Evolutionary conservation across 2,113 vertebrate genomes (phyloP).

Genomic region (Lampris megalopsis): DNA sequence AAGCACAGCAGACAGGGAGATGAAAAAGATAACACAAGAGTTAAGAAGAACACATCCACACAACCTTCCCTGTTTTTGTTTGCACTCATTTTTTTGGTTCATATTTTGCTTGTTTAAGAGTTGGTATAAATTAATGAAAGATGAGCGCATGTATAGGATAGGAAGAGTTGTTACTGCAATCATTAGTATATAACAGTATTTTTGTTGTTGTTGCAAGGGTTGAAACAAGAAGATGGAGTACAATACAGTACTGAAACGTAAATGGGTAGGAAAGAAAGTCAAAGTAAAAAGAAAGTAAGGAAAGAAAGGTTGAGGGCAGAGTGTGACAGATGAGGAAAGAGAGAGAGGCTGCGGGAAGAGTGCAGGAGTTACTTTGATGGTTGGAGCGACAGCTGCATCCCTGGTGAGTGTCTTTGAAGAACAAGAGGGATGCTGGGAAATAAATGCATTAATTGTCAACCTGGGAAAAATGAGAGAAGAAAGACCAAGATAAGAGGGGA

Average conservation of each 20-base stretch:
- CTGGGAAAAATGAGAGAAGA: conserved; percentile 47
- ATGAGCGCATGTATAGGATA: too few species aligned
- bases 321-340: conserved; percentile 1
- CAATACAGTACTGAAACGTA: neutral
- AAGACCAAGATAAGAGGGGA: conserved; percentile 53
- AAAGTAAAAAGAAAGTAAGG: too few species aligned
- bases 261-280: conserved; percentile 8
- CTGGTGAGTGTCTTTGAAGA: conserved; percentile 69
- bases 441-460: conserved; percentile 71
- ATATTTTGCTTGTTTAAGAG: neutral
- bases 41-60: neutral
- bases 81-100: neutral
- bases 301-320: neutral
- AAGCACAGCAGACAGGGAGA: conserved; percentile 44
- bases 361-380: conserved; percentile 63
- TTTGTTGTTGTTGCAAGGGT: neutral
- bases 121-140: neutral
- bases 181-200: too few species aligned
- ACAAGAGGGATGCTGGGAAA: conserved; percentile 63
- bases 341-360: conserved; percentile 45
- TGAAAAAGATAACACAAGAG: conserved; percentile 39
- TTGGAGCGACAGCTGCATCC: conserved; percentile 70
- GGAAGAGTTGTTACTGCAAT: too few species aligned
- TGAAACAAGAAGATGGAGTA: neutral
- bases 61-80: conserved; percentile 31